Evolutionary conservation across 2,888 invertebrate genomes (phyloP).

Genomic region (Hemistola chrysoprasaria): DNA sequence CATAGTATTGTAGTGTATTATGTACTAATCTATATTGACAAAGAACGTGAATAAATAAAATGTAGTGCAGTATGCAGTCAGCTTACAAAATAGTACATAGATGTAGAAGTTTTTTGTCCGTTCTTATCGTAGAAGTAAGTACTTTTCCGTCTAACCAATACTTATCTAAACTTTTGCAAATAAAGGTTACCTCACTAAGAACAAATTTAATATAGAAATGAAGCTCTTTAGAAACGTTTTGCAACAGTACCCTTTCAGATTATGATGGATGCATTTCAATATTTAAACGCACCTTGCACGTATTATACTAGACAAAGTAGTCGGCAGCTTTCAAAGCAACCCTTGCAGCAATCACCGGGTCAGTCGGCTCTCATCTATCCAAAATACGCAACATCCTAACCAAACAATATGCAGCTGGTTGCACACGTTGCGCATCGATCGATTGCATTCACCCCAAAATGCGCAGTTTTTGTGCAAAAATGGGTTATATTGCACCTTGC

Average conservation of each 20-base stretch:
- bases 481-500: slow-evolving; percentile 77
- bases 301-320: slow-evolving; percentile 28
- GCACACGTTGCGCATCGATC: slow-evolving; percentile 66
- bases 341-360: slow-evolving; percentile 55
- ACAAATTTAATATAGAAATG: background rate
- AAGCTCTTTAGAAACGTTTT: background rate
- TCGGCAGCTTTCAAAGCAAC: slow-evolving; percentile 61
- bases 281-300: slow-evolving; percentile 33
- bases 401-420: slow-evolving; percentile 75
- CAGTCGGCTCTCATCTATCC: slow-evolving; percentile 44
- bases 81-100: too few species aligned
- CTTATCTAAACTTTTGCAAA: too few species aligned
- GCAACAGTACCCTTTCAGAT: background rate
- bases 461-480: slow-evolving; percentile 67
- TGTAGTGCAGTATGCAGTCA: too few species aligned
- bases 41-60: too few species aligned
- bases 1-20: background rate
- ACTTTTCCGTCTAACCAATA: too few species aligned
- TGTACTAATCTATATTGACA: too few species aligned
- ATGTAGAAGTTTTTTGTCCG: too few species aligned
- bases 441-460: slow-evolving; percentile 58
- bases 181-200: too few species aligned
- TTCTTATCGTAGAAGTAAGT: too few species aligned
- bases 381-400: slow-evolving; percentile 64
- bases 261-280: background rate